A percentile compares a stretch with the other conserved stretches of the same genome.
Evolutionary conservation across 1,140 invertebrate genomes (phyloP).

Genomic region (Cherax quadricarinatus): DNA sequence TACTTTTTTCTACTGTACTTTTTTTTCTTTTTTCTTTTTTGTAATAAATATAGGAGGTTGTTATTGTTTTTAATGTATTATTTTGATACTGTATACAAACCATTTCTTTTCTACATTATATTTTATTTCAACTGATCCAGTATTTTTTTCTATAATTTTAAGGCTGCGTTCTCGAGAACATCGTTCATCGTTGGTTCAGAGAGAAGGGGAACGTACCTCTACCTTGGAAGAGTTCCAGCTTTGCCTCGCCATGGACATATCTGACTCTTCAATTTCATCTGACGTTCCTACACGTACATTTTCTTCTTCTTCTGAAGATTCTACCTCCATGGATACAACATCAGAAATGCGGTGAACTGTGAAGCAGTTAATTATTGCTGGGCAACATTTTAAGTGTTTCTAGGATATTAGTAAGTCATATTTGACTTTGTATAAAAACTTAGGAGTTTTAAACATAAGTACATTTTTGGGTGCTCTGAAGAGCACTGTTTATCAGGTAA

Average conservation of each 20-base stretch:
- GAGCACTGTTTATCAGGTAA: too few relatives aligned
- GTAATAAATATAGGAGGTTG: too few relatives aligned
- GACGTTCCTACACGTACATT: conserved; percentile 58
- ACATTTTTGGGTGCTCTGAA: too few relatives aligned
- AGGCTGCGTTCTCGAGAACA: conserved; percentile 30
- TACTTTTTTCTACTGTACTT: too few relatives aligned
- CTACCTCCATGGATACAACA: conserved; percentile 63
- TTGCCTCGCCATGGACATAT: conserved; percentile 59
- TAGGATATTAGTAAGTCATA: too few relatives aligned
- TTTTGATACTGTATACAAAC: too few relatives aligned
- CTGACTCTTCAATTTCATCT: conserved; percentile 56
- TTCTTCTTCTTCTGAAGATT: conserved; percentile 64
- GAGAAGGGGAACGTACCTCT: conserved; percentile 18
- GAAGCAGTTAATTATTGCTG: background rate
- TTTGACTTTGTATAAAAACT: too few relatives aligned
- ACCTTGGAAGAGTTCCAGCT: conserved; percentile 62
- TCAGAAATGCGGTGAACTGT: conserved; percentile 60
- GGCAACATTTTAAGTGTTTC: too few relatives aligned
- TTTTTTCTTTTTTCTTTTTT: too few relatives aligned
- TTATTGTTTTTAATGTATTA: too few relatives aligned
- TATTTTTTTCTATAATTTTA: background rate
- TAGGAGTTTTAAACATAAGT: too few relatives aligned
- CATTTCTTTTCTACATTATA: too few relatives aligned
- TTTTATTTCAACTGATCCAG: background rate
- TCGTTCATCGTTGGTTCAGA: background rate